These are phyloP conservation scores for Polypterus senegalus DNA, from an alignment of 2,113 vertebrate species.

Conservation along the genomic window DNA sequence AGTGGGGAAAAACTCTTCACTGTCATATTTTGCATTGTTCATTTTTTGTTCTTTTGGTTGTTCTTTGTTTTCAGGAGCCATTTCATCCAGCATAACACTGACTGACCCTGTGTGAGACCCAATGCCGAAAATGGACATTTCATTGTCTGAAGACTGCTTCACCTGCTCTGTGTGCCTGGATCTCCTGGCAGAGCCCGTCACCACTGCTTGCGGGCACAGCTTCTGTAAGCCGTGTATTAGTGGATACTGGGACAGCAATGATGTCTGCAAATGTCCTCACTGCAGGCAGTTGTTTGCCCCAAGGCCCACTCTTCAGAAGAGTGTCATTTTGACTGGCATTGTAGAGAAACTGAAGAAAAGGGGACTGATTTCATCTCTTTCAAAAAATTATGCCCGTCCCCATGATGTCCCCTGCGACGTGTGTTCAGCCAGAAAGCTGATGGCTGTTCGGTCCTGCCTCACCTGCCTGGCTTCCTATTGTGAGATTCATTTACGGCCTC, in stretches of 20 bases:
- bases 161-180: conserved; percentile 47
- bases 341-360: conserved; percentile 26
- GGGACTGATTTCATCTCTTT: no score
- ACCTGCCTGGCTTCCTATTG: conserved; percentile 36
- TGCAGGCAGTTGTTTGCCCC: conserved; percentile 28
- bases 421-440: neutral
- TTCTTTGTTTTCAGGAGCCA: no score
- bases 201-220: conserved; percentile 45
- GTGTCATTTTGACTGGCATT: conserved; percentile 26
- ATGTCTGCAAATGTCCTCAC: conserved; percentile 21
- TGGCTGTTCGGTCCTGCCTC: conserved; percentile 29
- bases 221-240: conserved; percentile 38
- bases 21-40: no score
- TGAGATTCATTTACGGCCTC: conserved; percentile 13
- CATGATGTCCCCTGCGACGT: conserved; percentile 15
- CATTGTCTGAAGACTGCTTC: conserved; percentile 15
- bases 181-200: conserved; percentile 38
- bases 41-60: no score
- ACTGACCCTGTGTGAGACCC: no score
- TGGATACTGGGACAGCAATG: conserved; percentile 22
- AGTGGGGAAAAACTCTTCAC: no score
- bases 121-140: no score
- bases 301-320: conserved; percentile 26
- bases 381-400: neutral
- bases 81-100: no score